Percentiles rank a stretch among this genome's conserved stretches.
Evolutionary conservation across 1,140 invertebrate genomes (phyloP).

Genomic region (Cotesia glomerata): DNA sequence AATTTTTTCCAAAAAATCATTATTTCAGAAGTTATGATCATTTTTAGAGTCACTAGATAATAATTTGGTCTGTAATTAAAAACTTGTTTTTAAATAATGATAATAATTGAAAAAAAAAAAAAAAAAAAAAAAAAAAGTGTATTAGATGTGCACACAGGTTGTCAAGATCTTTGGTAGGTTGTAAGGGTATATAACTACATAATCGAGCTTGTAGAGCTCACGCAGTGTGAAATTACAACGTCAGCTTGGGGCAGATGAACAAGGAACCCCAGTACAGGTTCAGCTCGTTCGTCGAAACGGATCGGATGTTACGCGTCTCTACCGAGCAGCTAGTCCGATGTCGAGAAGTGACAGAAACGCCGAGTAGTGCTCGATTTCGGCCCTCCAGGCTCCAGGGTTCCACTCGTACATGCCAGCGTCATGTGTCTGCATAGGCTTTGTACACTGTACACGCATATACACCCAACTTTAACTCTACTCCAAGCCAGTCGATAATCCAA

Average conservation of each 20-base stretch:
- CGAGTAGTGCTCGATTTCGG: conserved; percentile 2
- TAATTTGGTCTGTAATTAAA: no score
- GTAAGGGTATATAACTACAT: conserved; percentile 40
- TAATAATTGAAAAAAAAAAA: no score
- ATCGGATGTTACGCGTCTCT: conserved; percentile 37
- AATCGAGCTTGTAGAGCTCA: conserved; percentile 46
- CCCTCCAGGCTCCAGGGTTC: not conserved
- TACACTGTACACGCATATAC: not conserved
- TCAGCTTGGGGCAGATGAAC: conserved; percentile 43
- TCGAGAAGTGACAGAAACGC: conserved; percentile 26
- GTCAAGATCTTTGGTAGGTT: conserved; percentile 15
- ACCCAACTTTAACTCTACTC: not conserved
- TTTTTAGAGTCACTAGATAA: no score
- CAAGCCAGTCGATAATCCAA: not conserved
- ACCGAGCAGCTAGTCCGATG: not conserved
- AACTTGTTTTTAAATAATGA: no score
- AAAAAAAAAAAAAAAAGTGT: no score
- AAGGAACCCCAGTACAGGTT: conserved; percentile 34
- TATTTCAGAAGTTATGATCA: no score
- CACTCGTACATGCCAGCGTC: no score
- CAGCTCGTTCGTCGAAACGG: conserved; percentile 43
- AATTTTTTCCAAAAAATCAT: no score
- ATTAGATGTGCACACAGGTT: not conserved
- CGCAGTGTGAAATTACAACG: conserved; percentile 50
- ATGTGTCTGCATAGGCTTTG: not conserved